phyloP scores from a whole-genome alignment of 2,113 vertebrate species.

The Gasterosteus nipponicus region DNA sequence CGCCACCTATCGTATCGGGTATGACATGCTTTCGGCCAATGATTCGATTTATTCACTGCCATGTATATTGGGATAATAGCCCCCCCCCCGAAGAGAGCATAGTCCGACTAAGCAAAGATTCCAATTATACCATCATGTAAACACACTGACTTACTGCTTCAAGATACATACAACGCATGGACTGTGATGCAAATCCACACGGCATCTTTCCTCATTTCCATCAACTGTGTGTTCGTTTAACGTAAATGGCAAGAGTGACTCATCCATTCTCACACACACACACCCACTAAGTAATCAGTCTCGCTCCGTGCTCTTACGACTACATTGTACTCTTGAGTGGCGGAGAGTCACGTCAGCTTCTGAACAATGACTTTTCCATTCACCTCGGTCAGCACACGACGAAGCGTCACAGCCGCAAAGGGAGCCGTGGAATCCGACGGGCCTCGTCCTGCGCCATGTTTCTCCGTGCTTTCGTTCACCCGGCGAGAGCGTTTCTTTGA shows the following conservation, averaged over 20 bases:
- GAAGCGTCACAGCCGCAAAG: constrained; percentile 10
- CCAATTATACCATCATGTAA: too few species aligned
- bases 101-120: too few species aligned
- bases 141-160: background rate
- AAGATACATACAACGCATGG: background rate
- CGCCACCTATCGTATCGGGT: too few species aligned
- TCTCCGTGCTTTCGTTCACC: background rate
- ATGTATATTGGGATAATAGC: too few species aligned
- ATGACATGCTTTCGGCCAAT: too few species aligned
- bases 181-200: background rate
- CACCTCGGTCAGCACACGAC: background rate
- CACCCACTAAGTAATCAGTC: constrained; percentile 1
- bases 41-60: too few species aligned
- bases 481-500: constrained; percentile 7
- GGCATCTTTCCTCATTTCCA: too few species aligned
- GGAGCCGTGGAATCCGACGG: background rate
- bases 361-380: background rate
- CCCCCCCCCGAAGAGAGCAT: too few species aligned
- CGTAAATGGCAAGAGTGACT: constrained; percentile 32
- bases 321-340: background rate
- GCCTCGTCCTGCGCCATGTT: background rate
- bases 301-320: background rate
- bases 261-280: constrained; percentile 19
- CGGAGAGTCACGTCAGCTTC: background rate
- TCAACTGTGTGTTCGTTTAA: constrained; percentile 11